These are phyloP conservation scores for Ptychadena robeensis DNA, from an alignment of 2,797 vertebrate genomes.

Conservation along the genomic window DNA sequence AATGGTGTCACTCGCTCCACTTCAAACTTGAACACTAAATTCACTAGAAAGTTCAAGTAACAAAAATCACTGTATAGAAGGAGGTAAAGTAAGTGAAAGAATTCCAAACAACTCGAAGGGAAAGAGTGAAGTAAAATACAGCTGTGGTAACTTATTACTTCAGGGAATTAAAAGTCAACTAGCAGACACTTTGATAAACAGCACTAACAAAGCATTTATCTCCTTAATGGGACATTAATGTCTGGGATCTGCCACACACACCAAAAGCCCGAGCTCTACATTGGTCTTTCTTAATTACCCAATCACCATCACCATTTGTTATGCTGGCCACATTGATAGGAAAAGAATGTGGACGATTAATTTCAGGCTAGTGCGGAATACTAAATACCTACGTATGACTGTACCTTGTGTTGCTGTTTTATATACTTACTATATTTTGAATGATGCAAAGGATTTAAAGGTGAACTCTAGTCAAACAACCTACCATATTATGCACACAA, in stretches of 20 bases:
- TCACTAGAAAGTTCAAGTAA: no score
- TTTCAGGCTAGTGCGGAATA: conserved; percentile 67
- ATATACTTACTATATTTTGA: not conserved
- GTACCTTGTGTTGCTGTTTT: not conserved
- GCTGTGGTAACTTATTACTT: conserved; percentile 65
- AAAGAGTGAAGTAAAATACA: conserved; percentile 45
- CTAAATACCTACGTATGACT: conserved; percentile 30
- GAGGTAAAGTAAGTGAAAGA: conserved; percentile 3
- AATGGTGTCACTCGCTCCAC: no score
- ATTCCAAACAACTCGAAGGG: not conserved
- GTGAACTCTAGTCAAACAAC: not conserved
- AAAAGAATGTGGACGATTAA: conserved; percentile 67
- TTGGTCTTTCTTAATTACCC: conserved; percentile 71
- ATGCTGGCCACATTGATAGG: conserved; percentile 65
- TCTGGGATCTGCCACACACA: conserved; percentile 68
- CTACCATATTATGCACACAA: no score
- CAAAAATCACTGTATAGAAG: not conserved
- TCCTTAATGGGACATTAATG: conserved; percentile 76
- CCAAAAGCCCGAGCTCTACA: conserved; percentile 70
- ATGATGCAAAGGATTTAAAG: no score
- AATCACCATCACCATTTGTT: conserved; percentile 72
- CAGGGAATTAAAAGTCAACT: conserved; percentile 65
- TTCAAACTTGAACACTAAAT: no score
- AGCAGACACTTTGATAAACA: conserved; percentile 67
- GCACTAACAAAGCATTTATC: conserved; percentile 68